Evolutionary conservation across 2,797 vertebrate species (phyloP), one percentile per base, ranked within the genome.

Genomic region (Pogoniulus pusillus): DNA sequence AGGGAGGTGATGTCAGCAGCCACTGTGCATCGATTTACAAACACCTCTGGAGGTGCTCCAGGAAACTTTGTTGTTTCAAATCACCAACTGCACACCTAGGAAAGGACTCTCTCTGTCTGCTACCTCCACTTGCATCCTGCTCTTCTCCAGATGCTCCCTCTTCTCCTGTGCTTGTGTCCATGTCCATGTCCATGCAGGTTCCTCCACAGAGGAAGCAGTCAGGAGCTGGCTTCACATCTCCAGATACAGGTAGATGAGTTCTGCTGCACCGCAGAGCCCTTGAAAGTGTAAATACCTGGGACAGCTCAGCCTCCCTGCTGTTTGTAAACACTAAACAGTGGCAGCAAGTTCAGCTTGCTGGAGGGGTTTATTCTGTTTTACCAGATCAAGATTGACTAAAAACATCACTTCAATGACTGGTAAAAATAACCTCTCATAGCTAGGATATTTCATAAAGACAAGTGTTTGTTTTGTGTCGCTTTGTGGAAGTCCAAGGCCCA

Each of bases 401-500:
- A 93, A 63, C 49, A 66, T 55, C 60, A 72, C 59, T 91, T 91
- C 82, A 57, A 18, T 84, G 63, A 81, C 85, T 92, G 63, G 35
- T 57, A 95, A 89, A 89, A 87, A 78, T 70, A 92, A 76, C 73
- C 66, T 82, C 89, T 80, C 64, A 69, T 81, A 81, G 71, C 64
- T 82, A 70, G 53, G 85, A 91, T 93, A 82, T 85, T 94, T 95
- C 53, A 62, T 76, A 75, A 89, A 80, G 37, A 53, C n/a, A 73
- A 91, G 26, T 78, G 63, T 83, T 92, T 92, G 85, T 70, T 83
- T 91, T 85, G 41, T 64, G 57, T 51, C 71, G 29, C 26, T 93
- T 93, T 94, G 59, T 93, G 72, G 80, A 90, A 87, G 86, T 77
- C 69, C 58, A 72, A 92, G 77, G 78, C 74, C 57, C 57, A 88